These are phyloP conservation scores for Copsychus sechellarum DNA, from an alignment of 2,113 vertebrate genomes.

Conservation along the genomic window DNA sequence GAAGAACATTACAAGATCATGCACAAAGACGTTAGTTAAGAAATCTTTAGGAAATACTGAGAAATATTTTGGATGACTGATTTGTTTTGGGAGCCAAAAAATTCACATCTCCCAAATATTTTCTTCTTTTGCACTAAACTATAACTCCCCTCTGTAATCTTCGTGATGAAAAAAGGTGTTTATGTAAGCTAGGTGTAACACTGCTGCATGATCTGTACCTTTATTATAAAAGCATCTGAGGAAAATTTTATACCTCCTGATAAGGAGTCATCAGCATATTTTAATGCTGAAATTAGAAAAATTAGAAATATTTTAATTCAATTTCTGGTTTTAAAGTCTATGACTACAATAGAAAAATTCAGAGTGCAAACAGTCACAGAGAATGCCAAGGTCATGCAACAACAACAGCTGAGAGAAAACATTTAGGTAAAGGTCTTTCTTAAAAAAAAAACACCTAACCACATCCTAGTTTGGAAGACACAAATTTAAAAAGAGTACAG, in stretches of 20 bases:
- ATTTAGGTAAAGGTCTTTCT: background rate
- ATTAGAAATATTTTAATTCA: background rate
- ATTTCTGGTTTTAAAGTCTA: background rate
- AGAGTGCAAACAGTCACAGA: background rate
- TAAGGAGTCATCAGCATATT: background rate
- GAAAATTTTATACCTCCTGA: background rate
- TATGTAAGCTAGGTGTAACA: background rate
- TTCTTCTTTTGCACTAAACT: background rate
- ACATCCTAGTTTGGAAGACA: background rate
- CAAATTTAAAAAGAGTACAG: background rate
- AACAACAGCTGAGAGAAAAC: background rate
- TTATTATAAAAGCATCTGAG: background rate
- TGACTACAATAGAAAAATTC: background rate
- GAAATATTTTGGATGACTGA: background rate
- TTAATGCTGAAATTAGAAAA: background rate
- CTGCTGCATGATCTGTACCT: background rate
- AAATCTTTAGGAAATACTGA: background rate
- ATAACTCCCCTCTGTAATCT: background rate
- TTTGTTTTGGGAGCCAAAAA: background rate
- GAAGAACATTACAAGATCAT: background rate
- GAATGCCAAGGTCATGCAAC: background rate
- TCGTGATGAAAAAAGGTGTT: background rate
- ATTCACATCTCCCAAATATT: background rate
- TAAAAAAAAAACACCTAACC: background rate
- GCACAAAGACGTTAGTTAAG: background rate